Evolutionary conservation across 2,113 vertebrate genomes (phyloP), one percentile per base, ranked within the genome.

Genomic region (Ammodytes marinus): DNA sequence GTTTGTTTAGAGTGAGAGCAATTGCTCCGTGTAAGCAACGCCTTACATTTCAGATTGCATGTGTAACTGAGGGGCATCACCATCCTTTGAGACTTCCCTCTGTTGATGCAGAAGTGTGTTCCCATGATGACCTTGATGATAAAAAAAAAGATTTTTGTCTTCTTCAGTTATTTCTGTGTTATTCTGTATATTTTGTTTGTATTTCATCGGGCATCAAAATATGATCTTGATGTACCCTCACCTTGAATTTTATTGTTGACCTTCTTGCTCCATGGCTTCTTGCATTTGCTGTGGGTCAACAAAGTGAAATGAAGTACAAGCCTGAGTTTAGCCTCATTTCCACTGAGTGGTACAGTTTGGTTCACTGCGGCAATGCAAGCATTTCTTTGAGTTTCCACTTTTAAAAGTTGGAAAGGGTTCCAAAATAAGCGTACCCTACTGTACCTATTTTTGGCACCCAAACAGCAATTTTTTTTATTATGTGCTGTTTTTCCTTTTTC

Each of bases 1-100:
- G 72, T 46, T 58, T 79, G 47, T 74, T 81, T 69, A 71, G 64
- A 82, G 74, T 12, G 11, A 27, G 14, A 63, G 37, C 12, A 42
- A 42, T 8, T 61, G 27, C 43, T 46, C 8, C 52, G 11, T 43
- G 74, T 40, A 6, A 40, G 8, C 6, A n/a, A 14, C 35, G 50
- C 14, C 42, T 14, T 42, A 69, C 52, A 50, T 54, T 55, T 68
- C n/a, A 71, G 35, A 5, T 8, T 52, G 69, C 63, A 53, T 65
- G 72, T 69, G 14, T 14, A 47, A 17, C 8, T 19, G 19, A 7
- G 47, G 6, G 27, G 19, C 35, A 67, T 37, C 35, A 13, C 67
- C 35, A 39, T 79, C 52, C 14, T 68, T 47, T 46, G 40, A 42
- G 50, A 8, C 71, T 68, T 49, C 3, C 47, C 49, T 39, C 15